phyloP scores from a whole-genome alignment of 2,888 invertebrate species.

The Campoplex nolae region DNA sequence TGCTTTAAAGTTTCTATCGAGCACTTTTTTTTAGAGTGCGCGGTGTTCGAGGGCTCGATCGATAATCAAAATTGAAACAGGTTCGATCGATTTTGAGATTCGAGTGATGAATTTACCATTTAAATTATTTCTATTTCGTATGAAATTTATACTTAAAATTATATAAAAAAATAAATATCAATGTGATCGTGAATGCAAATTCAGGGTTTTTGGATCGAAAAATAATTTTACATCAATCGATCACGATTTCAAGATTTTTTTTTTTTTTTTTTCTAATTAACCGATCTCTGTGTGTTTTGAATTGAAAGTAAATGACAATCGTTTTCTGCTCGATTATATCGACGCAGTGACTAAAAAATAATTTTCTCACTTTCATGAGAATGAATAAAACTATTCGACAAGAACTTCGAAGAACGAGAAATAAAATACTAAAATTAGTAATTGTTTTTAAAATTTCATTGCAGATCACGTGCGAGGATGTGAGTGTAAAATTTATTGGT shows the following conservation, averaged over 20 bases:
- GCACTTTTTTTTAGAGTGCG: background rate
- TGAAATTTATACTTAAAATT: too few relatives aligned
- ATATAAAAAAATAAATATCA: background rate
- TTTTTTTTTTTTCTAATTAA: background rate
- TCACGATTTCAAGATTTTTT: background rate
- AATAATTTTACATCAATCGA: background rate
- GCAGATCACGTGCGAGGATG: conserved; percentile 23
- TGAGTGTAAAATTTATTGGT: background rate
- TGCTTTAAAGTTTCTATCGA: too few relatives aligned
- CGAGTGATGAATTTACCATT: background rate
- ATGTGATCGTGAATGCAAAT: background rate
- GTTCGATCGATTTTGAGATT: background rate
- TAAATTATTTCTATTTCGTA: too few relatives aligned
- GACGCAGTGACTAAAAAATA: background rate
- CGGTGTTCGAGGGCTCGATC: background rate
- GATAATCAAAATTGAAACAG: background rate
- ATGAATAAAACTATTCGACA: conserved; percentile 1
- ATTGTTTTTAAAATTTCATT: background rate
- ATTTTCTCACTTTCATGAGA: background rate
- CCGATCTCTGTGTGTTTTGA: background rate
- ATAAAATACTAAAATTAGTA: background rate
- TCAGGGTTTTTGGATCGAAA: background rate
- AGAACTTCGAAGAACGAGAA: background rate
- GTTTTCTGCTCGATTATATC: too few relatives aligned
- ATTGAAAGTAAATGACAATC: too few relatives aligned